These are phyloP conservation scores for Coptotermes formosanus DNA, from an alignment of 1,140 invertebrate genomes.

Conservation along the genomic window DNA sequence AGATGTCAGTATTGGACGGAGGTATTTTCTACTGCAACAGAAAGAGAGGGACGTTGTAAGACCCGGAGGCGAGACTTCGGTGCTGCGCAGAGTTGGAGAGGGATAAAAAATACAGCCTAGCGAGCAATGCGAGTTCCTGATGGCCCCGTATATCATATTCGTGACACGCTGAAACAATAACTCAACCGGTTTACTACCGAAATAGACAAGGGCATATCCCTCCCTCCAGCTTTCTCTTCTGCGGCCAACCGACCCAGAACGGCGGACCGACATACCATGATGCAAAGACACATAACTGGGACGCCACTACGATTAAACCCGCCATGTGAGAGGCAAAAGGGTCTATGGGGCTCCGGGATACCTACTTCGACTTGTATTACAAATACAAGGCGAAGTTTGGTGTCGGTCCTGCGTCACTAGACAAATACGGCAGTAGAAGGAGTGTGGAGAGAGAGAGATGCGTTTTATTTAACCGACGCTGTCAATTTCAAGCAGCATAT, in stretches of 20 bases:
- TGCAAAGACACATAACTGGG: conserved; percentile 17
- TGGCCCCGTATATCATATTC: conserved; percentile 46
- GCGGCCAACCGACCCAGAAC: conserved; percentile 14
- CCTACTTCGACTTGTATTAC: no score
- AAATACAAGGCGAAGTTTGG: no score
- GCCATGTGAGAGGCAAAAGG: background rate
- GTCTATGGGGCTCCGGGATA: background rate
- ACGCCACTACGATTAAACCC: background rate
- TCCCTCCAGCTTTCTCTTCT: conserved; percentile 18
- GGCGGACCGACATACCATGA: conserved; percentile 1
- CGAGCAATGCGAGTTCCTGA: conserved; percentile 39
- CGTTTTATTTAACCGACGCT: no score
- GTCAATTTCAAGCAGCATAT: no score
- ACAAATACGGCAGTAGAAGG: no score
- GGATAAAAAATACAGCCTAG: conserved; percentile 9
- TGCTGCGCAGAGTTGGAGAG: background rate
- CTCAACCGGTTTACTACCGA: conserved; percentile 47
- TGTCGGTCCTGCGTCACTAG: no score
- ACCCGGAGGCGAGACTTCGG: conserved; percentile 21
- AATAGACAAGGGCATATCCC: conserved; percentile 43
- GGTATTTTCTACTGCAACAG: background rate
- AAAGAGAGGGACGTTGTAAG: background rate
- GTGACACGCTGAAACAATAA: conserved; percentile 48
- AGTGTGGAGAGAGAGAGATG: no score
- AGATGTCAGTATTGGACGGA: conserved; percentile 23